These are phyloP conservation scores for Trogon surrucura DNA, from an alignment of 2,113 vertebrate species.

Conservation along the genomic window DNA sequence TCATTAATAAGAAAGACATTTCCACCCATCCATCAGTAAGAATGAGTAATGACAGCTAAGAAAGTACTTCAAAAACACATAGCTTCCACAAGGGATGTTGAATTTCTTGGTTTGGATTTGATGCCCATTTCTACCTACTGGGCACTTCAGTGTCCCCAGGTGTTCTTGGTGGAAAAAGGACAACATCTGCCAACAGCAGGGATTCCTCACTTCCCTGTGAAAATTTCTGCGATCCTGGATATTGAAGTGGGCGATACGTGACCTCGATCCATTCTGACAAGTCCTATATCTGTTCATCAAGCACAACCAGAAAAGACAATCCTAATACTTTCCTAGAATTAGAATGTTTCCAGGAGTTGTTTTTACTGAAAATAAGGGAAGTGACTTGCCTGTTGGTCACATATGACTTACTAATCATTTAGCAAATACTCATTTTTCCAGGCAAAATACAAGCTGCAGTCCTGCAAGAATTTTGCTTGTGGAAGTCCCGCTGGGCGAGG, in stretches of 20 bases:
- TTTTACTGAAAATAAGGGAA: background rate
- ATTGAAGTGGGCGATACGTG: background rate
- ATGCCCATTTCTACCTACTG: background rate
- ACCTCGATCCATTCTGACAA: background rate
- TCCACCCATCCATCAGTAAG: background rate
- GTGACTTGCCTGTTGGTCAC: background rate
- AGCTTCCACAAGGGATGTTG: background rate
- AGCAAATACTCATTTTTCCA: conserved; percentile 35
- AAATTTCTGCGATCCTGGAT: background rate
- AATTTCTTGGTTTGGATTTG: background rate
- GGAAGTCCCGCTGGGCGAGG: background rate
- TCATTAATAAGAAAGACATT: background rate
- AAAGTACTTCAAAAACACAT: background rate
- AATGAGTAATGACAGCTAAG: background rate
- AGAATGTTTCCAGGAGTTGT: background rate
- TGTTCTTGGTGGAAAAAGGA: background rate
- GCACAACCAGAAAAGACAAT: background rate
- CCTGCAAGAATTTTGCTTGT: conserved; percentile 5
- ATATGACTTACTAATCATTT: conserved; percentile 12
- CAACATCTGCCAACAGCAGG: background rate
- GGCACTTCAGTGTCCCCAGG: background rate
- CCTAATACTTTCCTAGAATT: conserved; percentile 4
- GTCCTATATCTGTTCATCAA: background rate
- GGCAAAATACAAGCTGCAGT: background rate
- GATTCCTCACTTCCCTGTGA: background rate